Evolutionary conservation across 1,140 invertebrate species (phyloP).

Genomic region (Neodiprion lecontei): DNA sequence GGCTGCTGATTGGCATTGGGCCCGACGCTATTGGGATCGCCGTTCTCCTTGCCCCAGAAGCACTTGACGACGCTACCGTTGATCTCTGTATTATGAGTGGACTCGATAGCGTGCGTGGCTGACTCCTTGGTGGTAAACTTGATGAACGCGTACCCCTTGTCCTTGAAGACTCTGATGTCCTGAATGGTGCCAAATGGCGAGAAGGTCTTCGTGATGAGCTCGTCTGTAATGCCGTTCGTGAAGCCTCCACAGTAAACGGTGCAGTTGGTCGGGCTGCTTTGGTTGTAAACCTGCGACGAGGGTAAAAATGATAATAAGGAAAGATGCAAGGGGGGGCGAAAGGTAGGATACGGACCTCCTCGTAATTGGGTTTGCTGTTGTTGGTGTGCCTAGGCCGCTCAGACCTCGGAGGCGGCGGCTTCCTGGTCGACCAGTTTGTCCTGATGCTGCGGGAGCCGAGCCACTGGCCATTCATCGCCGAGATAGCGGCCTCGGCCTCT

Average conservation of each 20-base stretch:
- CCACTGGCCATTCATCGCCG: slow-evolving; percentile 99
- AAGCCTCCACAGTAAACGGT: slow-evolving; percentile 99
- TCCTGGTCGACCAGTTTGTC: slow-evolving; percentile 99
- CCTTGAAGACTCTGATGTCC: slow-evolving; percentile 98
- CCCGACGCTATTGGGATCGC: slow-evolving; percentile 73
- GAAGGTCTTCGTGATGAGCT: slow-evolving; percentile 96
- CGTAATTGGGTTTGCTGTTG: slow-evolving; percentile 60
- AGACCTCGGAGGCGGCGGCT: slow-evolving; percentile 80
- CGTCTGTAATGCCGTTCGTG: slow-evolving; percentile 91
- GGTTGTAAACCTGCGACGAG: slow-evolving; percentile 81
- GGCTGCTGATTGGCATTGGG: slow-evolving; percentile 63
- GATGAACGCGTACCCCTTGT: slow-evolving; percentile 99
- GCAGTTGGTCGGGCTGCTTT: slow-evolving; percentile 98
- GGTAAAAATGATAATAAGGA: slow-evolving; percentile 8
- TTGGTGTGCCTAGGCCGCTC: slow-evolving; percentile 56
- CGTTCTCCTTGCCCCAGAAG: slow-evolving; percentile 98
- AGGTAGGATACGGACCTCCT: slow-evolving; percentile 46
- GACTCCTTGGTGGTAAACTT: slow-evolving; percentile 97
- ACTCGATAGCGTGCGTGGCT: slow-evolving; percentile 96
- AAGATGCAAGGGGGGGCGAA: not conserved
- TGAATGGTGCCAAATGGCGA: slow-evolving; percentile 93
- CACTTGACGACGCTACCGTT: slow-evolving; percentile 97
- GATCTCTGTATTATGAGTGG: slow-evolving; percentile 96
- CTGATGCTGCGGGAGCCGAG: slow-evolving; percentile 96
- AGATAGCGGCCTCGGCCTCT: slow-evolving; percentile 97